phyloP scores from a whole-genome alignment of 2,113 vertebrate species.

The Bambusicola thoracicus region DNA sequence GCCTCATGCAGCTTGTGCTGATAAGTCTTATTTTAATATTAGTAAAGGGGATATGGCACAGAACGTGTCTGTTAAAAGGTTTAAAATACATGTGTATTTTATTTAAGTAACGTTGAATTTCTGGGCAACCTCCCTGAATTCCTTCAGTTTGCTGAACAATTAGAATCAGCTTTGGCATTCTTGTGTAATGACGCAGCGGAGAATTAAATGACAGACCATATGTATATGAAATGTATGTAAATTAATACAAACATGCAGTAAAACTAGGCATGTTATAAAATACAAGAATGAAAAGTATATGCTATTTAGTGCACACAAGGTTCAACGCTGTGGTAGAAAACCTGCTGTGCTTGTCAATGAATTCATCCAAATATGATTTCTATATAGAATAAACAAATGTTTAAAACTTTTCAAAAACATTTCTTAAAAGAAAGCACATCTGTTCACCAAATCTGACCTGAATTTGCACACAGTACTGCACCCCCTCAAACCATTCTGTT shows the following conservation, averaged over 20 bases:
- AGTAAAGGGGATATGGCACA: conserved; percentile 67
- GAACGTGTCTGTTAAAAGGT: conserved; percentile 69
- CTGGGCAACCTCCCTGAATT: conserved; percentile 74
- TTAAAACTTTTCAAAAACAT: neutral
- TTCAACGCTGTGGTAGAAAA: neutral
- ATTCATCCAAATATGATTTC: conserved; percentile 1
- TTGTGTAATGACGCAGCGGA: conserved; percentile 55
- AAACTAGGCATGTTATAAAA: conserved; percentile 20
- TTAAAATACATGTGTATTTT: conserved; percentile 75
- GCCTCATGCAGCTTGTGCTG: conserved; percentile 35
- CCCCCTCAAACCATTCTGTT: neutral
- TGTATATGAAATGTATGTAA: conserved; percentile 67
- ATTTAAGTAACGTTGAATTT: conserved; percentile 73
- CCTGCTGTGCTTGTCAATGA: neutral
- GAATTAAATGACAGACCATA: conserved; percentile 73
- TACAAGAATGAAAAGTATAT: neutral
- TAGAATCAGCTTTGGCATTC: conserved; percentile 77
- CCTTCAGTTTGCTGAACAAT: conserved; percentile 72
- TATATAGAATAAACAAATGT: neutral
- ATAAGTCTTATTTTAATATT: conserved; percentile 72
- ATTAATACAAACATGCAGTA: conserved; percentile 46
- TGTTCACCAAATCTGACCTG: conserved; percentile 36
- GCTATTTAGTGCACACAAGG: neutral
- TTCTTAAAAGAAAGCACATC: conserved; percentile 1
- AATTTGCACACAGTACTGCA: neutral